Percentiles rank a stretch among this genome's conserved stretches.
These are phyloP conservation scores for Xenopus laevis DNA, from an alignment of 2,113 vertebrate genomes.

Conservation along the genomic window DNA sequence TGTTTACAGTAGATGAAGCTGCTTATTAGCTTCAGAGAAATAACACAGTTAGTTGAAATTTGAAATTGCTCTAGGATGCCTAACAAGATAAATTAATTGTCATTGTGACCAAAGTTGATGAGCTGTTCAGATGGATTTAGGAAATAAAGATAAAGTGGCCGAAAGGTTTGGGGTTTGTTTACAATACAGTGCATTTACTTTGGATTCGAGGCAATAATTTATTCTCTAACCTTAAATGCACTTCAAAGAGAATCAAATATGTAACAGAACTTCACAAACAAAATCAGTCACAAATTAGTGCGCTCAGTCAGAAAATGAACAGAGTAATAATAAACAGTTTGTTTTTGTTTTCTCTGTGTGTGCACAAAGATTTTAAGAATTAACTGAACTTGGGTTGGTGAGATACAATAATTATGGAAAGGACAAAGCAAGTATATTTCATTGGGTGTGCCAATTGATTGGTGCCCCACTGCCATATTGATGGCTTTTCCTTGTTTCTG, in stretches of 20 bases:
- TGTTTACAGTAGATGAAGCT: neutral
- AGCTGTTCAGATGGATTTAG: neutral
- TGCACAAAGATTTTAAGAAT: too few relatives aligned
- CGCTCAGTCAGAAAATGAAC: constrained; percentile 5
- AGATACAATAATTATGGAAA: too few relatives aligned
- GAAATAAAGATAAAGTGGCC: constrained; percentile 11
- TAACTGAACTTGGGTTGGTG: too few relatives aligned
- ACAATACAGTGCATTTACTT: neutral
- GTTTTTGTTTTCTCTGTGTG: too few relatives aligned
- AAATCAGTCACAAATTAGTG: neutral
- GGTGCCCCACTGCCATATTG: too few relatives aligned
- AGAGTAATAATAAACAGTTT: too few relatives aligned
- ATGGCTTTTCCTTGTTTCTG: too few relatives aligned
- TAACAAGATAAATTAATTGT: constrained; percentile 28
- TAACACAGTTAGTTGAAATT: constrained; percentile 10
- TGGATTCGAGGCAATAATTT: neutral
- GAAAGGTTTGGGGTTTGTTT: neutral
- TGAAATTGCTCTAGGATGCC: neutral
- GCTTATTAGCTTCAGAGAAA: neutral
- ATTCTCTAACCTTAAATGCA: constrained; percentile 20
- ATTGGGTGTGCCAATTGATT: too few relatives aligned
- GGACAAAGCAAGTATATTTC: too few relatives aligned
- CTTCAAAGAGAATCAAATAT: neutral
- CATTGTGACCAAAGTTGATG: constrained; percentile 14
- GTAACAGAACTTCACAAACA: neutral